phyloP scores from a whole-genome alignment of 2,888 invertebrate genomes.

The Panopea generosa region DNA sequence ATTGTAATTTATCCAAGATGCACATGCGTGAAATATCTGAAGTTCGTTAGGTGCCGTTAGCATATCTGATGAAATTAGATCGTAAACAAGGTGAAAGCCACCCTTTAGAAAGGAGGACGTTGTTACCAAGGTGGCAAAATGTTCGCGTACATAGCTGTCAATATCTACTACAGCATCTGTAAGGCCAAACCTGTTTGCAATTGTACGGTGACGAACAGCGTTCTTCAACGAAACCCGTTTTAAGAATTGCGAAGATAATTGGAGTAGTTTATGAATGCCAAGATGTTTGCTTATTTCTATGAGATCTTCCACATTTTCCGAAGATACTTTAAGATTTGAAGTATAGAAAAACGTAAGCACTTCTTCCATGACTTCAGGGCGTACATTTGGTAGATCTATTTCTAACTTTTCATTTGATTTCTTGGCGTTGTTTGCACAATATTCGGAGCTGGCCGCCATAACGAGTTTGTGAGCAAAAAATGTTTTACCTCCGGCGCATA shows the following conservation, averaged over 20 bases:
- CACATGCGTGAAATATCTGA: slow-evolving; percentile 73
- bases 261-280: slow-evolving; percentile 58
- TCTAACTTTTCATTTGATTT: slow-evolving; percentile 45
- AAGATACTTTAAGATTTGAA: slow-evolving; percentile 62
- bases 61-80: slow-evolving; percentile 69
- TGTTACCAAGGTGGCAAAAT: slow-evolving; percentile 61
- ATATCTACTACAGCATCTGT: slow-evolving; percentile 57
- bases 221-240: slow-evolving; percentile 60
- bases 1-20: slow-evolving; percentile 76
- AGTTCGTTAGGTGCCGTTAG: slow-evolving; percentile 67
- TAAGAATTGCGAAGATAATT: slow-evolving; percentile 66
- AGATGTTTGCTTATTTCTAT: slow-evolving; percentile 70
- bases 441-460: slow-evolving; percentile 74
- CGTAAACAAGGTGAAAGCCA: slow-evolving; percentile 56
- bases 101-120: slow-evolving; percentile 66
- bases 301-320: slow-evolving; percentile 66
- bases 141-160: slow-evolving; percentile 63
- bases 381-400: slow-evolving; percentile 61
- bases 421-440: slow-evolving; percentile 60
- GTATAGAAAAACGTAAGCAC: slow-evolving; percentile 75
- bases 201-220: slow-evolving; percentile 59
- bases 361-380: slow-evolving; percentile 61
- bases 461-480: slow-evolving; percentile 75
- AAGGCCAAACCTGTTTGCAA: slow-evolving; percentile 69
- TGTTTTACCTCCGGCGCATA: slow-evolving; percentile 55